These are phyloP conservation scores for Tetranychus piercei DNA, from an alignment of 2,888 invertebrate species.

Conservation along the genomic window DNA sequence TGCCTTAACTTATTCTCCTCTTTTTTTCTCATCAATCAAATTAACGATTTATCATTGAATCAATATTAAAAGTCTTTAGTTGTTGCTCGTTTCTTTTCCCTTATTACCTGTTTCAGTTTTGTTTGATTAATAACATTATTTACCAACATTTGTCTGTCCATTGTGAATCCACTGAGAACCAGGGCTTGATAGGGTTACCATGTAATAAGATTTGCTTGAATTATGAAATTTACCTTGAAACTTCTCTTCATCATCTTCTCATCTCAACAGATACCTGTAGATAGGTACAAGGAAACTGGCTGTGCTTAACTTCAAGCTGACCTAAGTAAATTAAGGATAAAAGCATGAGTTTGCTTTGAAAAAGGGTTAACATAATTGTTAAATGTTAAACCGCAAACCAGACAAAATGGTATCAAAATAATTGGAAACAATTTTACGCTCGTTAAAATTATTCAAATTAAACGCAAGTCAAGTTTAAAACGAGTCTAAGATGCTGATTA, in stretches of 20 bases:
- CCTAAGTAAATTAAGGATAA: neutral
- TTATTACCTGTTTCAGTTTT: neutral
- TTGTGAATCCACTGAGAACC: neutral
- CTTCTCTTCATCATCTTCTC: no score
- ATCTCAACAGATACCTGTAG: neutral
- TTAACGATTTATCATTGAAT: neutral
- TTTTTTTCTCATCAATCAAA: neutral
- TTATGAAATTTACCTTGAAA: no score
- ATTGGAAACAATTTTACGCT: neutral
- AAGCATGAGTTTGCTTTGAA: neutral
- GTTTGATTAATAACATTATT: neutral
- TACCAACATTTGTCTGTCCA: neutral
- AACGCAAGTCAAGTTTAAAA: no score
- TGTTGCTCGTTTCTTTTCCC: neutral
- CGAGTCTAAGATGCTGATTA: no score
- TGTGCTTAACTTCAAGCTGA: neutral
- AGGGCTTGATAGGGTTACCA: neutral
- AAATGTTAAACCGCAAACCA: neutral
- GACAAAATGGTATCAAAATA: neutral
- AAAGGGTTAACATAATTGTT: neutral
- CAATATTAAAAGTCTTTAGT: neutral
- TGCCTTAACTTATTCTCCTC: neutral
- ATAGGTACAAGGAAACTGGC: neutral
- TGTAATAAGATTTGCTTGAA: neutral
- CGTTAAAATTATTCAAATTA: neutral